Conservation (phyloP, 2,888 invertebrate genomes). For the Amphipyra berbera region DNA sequence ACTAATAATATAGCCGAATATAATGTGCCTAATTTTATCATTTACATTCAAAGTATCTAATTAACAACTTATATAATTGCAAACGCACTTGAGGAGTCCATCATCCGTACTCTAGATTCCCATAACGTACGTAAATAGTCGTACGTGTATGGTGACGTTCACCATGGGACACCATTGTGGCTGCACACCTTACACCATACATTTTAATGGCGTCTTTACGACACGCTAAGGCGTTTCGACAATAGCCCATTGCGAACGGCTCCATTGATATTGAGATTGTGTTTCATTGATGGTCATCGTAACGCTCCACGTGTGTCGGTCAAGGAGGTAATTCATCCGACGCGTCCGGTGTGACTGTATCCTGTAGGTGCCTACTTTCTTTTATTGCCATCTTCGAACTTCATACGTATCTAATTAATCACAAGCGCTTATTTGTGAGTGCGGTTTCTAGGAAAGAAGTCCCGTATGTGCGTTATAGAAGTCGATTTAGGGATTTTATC, state of each 20-base stretch:
- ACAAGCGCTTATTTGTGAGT: too few species aligned
- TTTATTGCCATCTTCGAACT: too few species aligned
- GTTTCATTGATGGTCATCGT: background rate
- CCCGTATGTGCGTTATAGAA: too few species aligned
- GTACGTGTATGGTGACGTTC: background rate
- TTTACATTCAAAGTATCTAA: background rate
- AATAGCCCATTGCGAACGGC: conserved; percentile 4
- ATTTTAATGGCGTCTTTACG: background rate
- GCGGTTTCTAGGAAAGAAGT: too few species aligned
- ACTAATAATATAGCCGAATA: background rate
- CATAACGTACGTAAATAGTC: background rate
- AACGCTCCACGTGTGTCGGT: background rate
- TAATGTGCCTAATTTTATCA: background rate
- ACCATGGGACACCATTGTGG: background rate
- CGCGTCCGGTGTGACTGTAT: background rate
- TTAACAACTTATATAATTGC: background rate
- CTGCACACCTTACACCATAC: background rate
- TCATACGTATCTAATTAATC: too few species aligned
- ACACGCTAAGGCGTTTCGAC: background rate
- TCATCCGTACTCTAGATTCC: background rate
- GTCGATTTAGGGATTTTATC: too few species aligned
- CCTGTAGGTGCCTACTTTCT: too few species aligned
- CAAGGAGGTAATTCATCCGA: background rate
- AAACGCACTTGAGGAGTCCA: background rate
- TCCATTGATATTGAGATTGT: conserved; percentile 3